Evolutionary conservation across 2,113 vertebrate species (phyloP).

Genomic region (Rhinoptilus africanus): DNA sequence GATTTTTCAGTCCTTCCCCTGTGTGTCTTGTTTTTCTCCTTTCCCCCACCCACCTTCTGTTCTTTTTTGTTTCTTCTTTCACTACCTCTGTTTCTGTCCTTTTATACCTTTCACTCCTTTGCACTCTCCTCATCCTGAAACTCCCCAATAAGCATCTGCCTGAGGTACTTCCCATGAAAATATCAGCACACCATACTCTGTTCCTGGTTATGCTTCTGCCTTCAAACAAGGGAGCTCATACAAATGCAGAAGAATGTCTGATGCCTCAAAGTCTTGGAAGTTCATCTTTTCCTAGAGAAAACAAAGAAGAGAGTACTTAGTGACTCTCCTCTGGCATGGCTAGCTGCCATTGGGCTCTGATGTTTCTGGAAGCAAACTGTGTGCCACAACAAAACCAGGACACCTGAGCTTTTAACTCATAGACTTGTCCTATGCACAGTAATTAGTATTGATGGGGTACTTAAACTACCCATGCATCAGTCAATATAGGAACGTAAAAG

Average conservation of each 20-base stretch:
- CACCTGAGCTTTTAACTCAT: neutral
- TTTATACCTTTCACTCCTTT: neutral
- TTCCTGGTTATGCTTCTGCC: neutral
- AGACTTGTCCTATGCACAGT: neutral
- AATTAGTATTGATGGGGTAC: constrained; percentile 33
- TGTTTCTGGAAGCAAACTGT: neutral
- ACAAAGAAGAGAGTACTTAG: neutral
- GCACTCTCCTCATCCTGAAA: neutral
- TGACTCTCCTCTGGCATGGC: neutral
- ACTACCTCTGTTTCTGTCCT: neutral
- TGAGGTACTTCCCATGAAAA: neutral
- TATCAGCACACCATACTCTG: neutral
- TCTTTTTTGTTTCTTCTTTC: neutral
- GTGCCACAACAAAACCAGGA: neutral
- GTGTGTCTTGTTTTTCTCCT: neutral
- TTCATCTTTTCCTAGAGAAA: neutral
- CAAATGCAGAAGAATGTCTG: neutral
- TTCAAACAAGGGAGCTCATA: neutral
- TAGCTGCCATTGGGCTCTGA: neutral
- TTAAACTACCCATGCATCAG: neutral
- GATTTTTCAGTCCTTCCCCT: neutral
- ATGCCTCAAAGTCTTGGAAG: neutral
- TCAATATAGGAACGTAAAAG: neutral
- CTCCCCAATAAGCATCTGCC: neutral
- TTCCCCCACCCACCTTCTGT: neutral